Conservation (phyloP, 2,113 vertebrate genomes). For the Zosterops lateralis region DNA sequence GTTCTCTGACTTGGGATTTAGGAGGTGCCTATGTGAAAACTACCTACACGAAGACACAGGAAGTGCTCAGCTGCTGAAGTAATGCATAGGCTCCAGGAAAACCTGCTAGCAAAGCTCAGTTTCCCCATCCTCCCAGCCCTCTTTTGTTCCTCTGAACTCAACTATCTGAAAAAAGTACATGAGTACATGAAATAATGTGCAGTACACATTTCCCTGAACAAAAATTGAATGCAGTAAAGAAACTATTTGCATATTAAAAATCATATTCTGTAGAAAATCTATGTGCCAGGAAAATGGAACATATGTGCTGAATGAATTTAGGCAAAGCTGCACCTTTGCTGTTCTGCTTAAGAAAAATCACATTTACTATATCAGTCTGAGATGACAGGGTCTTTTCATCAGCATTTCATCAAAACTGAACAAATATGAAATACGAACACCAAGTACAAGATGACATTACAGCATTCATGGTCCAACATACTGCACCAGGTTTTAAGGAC, state of each 20-base stretch:
- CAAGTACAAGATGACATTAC: background rate
- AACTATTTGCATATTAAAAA: conserved; percentile 6
- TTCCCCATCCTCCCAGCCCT: background rate
- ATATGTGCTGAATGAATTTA: background rate
- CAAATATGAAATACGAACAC: background rate
- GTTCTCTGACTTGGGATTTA: background rate
- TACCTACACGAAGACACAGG: accelerated
- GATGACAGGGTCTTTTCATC: background rate
- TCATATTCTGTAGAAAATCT: background rate
- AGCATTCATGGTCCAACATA: background rate
- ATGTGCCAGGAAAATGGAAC: background rate
- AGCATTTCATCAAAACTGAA: background rate
- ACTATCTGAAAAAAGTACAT: background rate
- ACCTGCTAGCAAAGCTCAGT: background rate
- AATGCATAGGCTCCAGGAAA: background rate
- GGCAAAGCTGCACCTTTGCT: background rate
- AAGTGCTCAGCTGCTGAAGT: background rate
- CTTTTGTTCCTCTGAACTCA: background rate
- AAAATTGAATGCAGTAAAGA: background rate
- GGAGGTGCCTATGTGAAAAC: background rate
- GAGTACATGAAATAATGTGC: background rate
- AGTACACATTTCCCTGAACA: background rate
- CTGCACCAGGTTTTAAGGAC: background rate
- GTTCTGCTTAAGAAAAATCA: background rate
- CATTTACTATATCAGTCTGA: background rate